Base-by-base conservation (phyloP, 2,797 vertebrate genomes). In the Parambassis ranga region DNA sequence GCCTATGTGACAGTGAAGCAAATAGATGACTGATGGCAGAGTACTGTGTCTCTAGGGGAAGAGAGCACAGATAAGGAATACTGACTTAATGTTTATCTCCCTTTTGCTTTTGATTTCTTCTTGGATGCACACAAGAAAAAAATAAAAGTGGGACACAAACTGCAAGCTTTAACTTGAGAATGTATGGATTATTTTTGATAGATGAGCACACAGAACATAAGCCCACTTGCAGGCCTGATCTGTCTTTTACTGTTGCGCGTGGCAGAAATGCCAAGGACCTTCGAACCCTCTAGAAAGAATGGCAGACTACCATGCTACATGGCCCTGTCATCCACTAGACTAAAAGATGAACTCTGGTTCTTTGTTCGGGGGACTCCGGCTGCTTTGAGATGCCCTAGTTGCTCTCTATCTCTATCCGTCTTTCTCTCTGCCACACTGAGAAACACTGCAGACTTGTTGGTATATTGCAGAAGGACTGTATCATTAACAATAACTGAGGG, bases 1-100 rank as follows among this genome's bases (percentile, higher is more conserved):
- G 88, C 86, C 82, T 66, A 67, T 75, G 77, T 90, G 90, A 89
- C 87, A 85, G 85, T 75, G 80, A 77, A 62, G 77, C 76, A 75
- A 89, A 79, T 69, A 84, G 74, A 85, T 87, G 84, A 87, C 60
- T 87, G 90, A 91, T 87, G 84, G 82, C 82, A 82, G 71, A 63
- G 52, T 47, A 35, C 36, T 59, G 67, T 82, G 71, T 83, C 77
- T 82, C 69, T 18, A 66, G 65, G 82, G 65, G 39, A 36, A 32
- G 39, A 14, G 39, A 61, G 66, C 60, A 46, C 50, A 60, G 51
- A 31, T 38, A 48, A 65, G 55, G 43, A 50, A 56, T 32, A 33
- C n/a, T 23, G 42, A 71, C 60, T 73, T 71, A 24, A 62, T 77
- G 47, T 65, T 28, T 37, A 23, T 52, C 48, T 58, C 23, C 4